These are phyloP conservation scores for Chymomyza costata DNA, from an alignment of 1,140 invertebrate genomes.

Conservation along the genomic window DNA sequence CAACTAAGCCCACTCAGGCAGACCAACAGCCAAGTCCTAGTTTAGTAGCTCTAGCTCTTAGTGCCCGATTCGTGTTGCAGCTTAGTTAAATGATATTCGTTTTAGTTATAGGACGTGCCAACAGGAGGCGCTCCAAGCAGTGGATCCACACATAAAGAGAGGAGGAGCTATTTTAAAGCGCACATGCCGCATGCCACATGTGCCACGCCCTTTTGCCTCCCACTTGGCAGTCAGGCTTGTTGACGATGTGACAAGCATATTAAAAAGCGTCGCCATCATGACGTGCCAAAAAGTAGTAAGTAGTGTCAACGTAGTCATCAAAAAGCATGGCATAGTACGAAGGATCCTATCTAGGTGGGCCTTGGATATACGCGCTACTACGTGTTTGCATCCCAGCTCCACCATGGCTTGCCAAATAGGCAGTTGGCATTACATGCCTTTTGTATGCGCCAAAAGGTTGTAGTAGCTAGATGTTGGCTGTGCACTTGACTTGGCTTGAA, in stretches of 20 bases:
- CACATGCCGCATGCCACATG: too few species aligned
- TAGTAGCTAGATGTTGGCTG: conserved; percentile 4
- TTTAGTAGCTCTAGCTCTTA: too few species aligned
- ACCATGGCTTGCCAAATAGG: conserved; percentile 62
- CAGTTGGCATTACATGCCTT: conserved; percentile 71
- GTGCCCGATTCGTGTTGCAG: too few species aligned
- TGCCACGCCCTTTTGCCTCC: too few species aligned
- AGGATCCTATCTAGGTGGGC: conserved; percentile 6
- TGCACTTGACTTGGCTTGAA: conserved; percentile 4
- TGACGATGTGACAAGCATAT: conserved; percentile 66
- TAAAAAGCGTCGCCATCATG: conserved; percentile 59
- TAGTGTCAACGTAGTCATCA: conserved; percentile 65
- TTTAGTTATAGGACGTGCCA: conserved; percentile 53
- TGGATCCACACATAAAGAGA: neutral
- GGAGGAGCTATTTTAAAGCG: conserved; percentile 42
- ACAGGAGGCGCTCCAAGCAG: conserved; percentile 22
- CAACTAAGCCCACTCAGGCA: too few species aligned
- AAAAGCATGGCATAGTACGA: conserved; percentile 44
- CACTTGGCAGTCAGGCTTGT: too few species aligned
- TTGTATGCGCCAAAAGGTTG: too few species aligned
- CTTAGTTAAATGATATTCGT: conserved; percentile 56
- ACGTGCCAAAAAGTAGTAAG: conserved; percentile 71
- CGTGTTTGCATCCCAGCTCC: too few species aligned
- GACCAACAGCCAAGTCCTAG: too few species aligned
- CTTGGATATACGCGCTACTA: too few species aligned